These are phyloP conservation scores for Acipenser oxyrinchus DNA, from an alignment of 2,797 vertebrate genomes.

Conservation along the genomic window DNA sequence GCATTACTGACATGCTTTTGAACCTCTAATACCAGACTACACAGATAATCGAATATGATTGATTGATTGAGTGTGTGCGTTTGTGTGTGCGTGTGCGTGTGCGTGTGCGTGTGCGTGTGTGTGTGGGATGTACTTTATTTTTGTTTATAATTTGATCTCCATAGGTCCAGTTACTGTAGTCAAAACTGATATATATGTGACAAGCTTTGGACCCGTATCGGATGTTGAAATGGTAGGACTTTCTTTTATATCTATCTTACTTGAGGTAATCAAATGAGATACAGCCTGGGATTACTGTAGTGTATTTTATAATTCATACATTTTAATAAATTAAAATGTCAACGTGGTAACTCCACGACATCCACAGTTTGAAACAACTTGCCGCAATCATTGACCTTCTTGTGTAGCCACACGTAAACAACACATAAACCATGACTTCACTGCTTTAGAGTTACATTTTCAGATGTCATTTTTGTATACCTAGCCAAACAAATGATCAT, in stretches of 20 bases:
- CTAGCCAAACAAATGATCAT: no score
- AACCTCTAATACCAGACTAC: not conserved
- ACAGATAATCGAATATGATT: not conserved
- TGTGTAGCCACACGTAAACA: no score
- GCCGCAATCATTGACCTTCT: no score
- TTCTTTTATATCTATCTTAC: slow-evolving; percentile 12
- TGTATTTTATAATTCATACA: no score
- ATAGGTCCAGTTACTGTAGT: slow-evolving; percentile 95
- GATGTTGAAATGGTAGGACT: slow-evolving; percentile 97
- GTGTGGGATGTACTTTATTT: not conserved
- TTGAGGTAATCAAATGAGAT: not conserved
- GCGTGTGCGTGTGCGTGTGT: not conserved
- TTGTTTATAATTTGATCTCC: slow-evolving; percentile 15
- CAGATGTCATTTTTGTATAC: no score
- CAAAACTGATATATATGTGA: slow-evolving; percentile 98
- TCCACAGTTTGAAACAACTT: no score
- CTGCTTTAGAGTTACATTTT: no score
- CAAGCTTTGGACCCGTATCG: slow-evolving; percentile 97
- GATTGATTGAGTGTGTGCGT: not conserved
- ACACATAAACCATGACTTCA: no score
- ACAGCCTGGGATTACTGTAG: not conserved
- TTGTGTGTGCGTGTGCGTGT: slow-evolving; percentile 1
- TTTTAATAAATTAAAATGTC: no score
- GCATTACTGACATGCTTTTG: no score
- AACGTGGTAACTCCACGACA: no score